Conservation (phyloP, 2,797 vertebrate genomes). For the Anabas testudineus region DNA sequence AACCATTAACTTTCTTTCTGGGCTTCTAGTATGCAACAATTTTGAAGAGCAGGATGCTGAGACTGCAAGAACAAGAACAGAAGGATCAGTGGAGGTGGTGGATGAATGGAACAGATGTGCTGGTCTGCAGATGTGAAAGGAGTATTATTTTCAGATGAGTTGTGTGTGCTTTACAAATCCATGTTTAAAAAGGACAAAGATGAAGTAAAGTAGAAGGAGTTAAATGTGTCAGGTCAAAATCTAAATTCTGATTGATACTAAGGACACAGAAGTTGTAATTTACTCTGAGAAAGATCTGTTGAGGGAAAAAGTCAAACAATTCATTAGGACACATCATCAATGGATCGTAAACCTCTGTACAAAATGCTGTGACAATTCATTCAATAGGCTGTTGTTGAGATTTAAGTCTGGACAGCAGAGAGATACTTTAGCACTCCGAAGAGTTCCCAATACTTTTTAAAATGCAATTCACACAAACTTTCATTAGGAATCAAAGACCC, state of each 20-base stretch:
- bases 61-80: conserved; percentile 11
- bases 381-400: too few species aligned
- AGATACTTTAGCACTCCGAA: background rate
- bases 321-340: too few species aligned
- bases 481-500: background rate
- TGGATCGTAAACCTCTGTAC: too few species aligned
- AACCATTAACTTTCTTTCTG: conserved; percentile 59
- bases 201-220: conserved; percentile 9
- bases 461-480: background rate
- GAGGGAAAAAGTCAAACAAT: too few species aligned
- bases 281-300: too few species aligned
- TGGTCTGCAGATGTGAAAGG: conserved; percentile 47
- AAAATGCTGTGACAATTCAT: too few species aligned
- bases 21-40: conserved; percentile 48
- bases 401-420: background rate
- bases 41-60: conserved; percentile 44
- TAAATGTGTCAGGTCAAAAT: too few species aligned
- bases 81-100: conserved; percentile 5
- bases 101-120: conserved; percentile 35
- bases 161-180: conserved; percentile 23
- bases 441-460: too few species aligned
- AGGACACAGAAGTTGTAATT: too few species aligned
- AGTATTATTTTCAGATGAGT: conserved; percentile 32
- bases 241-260: too few species aligned
- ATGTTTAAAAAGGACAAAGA: background rate